Conservation (phyloP, 1,140 invertebrate species). For the Ceratina australensis region DNA sequence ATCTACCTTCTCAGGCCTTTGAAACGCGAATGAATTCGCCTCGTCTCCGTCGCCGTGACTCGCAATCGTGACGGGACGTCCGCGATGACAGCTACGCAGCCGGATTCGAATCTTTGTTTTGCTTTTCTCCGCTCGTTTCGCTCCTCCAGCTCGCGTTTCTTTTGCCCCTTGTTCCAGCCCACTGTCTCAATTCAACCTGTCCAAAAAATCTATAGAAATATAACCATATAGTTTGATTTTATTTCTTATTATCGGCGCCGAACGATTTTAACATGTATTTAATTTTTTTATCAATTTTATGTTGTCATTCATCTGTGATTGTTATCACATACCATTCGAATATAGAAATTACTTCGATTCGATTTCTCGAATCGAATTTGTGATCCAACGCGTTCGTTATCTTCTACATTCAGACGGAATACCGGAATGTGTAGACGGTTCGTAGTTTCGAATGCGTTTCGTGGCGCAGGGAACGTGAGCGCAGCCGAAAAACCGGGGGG, state of each 20-base stretch:
- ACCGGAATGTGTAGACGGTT: not conserved
- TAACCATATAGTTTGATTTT: too few species aligned
- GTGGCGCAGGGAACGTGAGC: not conserved
- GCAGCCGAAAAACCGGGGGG: not conserved
- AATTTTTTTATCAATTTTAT: too few species aligned
- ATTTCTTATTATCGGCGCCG: too few species aligned
- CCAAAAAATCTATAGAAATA: too few species aligned
- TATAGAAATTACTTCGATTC: too few species aligned
- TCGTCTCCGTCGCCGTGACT: slow-evolving; percentile 33
- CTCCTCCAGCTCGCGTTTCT: not conserved
- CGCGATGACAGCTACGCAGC: slow-evolving; percentile 35
- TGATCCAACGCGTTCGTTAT: too few species aligned
- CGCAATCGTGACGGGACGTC: slow-evolving; percentile 36
- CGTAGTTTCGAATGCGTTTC: slow-evolving; percentile 18
- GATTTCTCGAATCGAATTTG: too few species aligned
- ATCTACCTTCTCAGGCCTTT: slow-evolving; percentile 28
- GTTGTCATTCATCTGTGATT: too few species aligned
- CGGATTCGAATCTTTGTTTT: not conserved
- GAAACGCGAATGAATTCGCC: slow-evolving; percentile 22
- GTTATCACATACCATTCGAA: too few species aligned
- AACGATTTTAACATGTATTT: too few species aligned
- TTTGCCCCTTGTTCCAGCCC: too few species aligned
- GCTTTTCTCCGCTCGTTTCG: not conserved
- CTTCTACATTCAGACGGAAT: not conserved
- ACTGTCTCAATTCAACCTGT: too few species aligned